Evolutionary conservation across 2,797 vertebrate species (phyloP).

Genomic region (Arctocebus calabarensis): DNA sequence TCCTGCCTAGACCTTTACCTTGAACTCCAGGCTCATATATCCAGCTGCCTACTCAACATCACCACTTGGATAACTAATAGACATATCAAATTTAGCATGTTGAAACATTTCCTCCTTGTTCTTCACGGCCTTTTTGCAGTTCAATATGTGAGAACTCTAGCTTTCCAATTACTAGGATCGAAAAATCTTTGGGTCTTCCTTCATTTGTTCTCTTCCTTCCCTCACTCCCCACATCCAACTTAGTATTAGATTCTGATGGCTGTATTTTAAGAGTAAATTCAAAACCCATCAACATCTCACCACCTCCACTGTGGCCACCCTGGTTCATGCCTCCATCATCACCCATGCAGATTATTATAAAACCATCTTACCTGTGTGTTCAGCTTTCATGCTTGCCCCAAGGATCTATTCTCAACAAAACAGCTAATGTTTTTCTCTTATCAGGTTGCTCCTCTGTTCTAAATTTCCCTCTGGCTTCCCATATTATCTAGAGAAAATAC

Average conservation of each 20-base stretch:
- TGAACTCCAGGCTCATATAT: slow-evolving; percentile 65
- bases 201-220: not conserved
- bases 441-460: not conserved
- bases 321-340: too few species aligned
- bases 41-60: not conserved
- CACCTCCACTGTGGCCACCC: not conserved
- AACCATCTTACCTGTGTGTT: not conserved
- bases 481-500: not conserved
- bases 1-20: slow-evolving; percentile 28
- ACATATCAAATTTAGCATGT: slow-evolving; percentile 35
- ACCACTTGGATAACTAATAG: slow-evolving; percentile 49
- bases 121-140: not conserved
- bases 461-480: not conserved
- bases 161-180: not conserved
- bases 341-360: not conserved
- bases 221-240: not conserved
- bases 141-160: not conserved
- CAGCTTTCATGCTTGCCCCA: not conserved
- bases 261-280: not conserved
- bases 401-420: not conserved
- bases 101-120: slow-evolving; percentile 32
- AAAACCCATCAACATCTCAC: not conserved
- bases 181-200: not conserved
- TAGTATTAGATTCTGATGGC: not conserved
- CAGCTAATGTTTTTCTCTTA: not conserved